A percentile compares a stretch with the other conserved stretches of the same genome.
Conservation (phyloP, 2,113 vertebrate species). For the Zingel zingel region DNA sequence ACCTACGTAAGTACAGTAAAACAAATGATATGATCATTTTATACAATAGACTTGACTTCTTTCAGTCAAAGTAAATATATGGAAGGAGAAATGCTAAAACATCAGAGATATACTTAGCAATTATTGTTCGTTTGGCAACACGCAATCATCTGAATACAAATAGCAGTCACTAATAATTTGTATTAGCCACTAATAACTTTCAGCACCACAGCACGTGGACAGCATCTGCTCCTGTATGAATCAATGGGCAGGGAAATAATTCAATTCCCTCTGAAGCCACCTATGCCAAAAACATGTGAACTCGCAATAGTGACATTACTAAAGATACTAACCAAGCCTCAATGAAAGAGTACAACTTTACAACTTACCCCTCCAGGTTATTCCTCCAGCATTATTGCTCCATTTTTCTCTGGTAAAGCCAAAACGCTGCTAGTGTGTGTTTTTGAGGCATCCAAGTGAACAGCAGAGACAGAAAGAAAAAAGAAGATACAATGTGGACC, state of each 20-base stretch:
- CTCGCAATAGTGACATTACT: neutral
- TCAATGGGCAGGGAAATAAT: constrained; percentile 35
- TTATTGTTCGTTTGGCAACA: neutral
- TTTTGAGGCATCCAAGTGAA: constrained; percentile 52
- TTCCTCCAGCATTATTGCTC: constrained; percentile 55
- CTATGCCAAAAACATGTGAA: constrained; percentile 18
- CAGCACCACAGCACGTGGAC: constrained; percentile 54
- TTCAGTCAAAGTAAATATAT: neutral
- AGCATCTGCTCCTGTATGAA: constrained; percentile 38
- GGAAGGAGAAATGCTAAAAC: neutral
- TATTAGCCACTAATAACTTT: constrained; percentile 55
- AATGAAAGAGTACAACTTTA: constrained; percentile 60
- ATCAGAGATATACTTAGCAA: neutral
- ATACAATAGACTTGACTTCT: neutral
- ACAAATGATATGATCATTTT: neutral
- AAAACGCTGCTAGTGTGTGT: constrained; percentile 48
- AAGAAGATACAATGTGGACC: constrained; percentile 34
- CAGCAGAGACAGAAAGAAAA: constrained; percentile 36
- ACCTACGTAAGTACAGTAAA: neutral
- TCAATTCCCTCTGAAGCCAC: constrained; percentile 23
- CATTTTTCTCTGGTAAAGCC: constrained; percentile 51
- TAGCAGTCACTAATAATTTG: constrained; percentile 17
- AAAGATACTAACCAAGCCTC: constrained; percentile 1
- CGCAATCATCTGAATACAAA: constrained; percentile 36
- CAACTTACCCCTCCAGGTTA: constrained; percentile 74